Percentiles rank a stretch among this genome's conserved stretches.
Conservation (phyloP, 2,797 vertebrate species). For the Lates japonicus region DNA sequence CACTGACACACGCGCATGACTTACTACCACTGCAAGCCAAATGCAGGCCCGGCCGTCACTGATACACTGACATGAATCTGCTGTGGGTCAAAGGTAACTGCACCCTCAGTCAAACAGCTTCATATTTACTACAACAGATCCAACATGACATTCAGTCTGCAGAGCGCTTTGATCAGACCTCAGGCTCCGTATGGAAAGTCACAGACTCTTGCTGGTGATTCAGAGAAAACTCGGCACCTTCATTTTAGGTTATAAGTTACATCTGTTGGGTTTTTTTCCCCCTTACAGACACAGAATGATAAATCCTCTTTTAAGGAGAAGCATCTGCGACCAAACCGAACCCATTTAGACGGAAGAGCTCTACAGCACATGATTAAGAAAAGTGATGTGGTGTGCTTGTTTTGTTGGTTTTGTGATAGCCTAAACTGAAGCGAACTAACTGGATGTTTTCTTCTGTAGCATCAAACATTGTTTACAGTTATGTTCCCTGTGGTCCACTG, state of each 20-base stretch:
- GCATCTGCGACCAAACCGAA: slow-evolving; percentile 32
- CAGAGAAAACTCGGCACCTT: slow-evolving; percentile 32
- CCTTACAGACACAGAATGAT: slow-evolving; percentile 2
- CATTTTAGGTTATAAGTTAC: slow-evolving; percentile 36
- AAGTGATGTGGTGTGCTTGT: slow-evolving; percentile 42
- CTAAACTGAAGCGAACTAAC: slow-evolving; percentile 34
- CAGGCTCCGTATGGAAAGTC: slow-evolving; percentile 21
- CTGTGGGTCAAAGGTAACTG: slow-evolving; percentile 76
- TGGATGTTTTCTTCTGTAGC: slow-evolving; percentile 33
- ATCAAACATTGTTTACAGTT: slow-evolving; percentile 53
- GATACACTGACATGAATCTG: slow-evolving; percentile 76
- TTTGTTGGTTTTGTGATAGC: slow-evolving; percentile 43
- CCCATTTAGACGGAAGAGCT: slow-evolving; percentile 25
- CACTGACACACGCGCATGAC: slow-evolving; percentile 67
- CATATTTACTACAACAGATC: slow-evolving; percentile 53
- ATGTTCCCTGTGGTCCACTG: slow-evolving; percentile 45
- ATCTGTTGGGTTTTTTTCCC: slow-evolving; percentile 47
- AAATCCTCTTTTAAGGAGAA: slow-evolving; percentile 42
- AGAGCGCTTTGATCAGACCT: slow-evolving; percentile 34
- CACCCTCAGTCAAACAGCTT: slow-evolving; percentile 55
- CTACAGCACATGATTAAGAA: slow-evolving; percentile 19
- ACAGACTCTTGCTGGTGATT: slow-evolving; percentile 17
- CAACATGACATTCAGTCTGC: slow-evolving; percentile 34
- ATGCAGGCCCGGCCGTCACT: slow-evolving; percentile 69
- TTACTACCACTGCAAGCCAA: slow-evolving; percentile 68